Conservation (phyloP, 2,797 vertebrate genomes). For the Danio kyathit region DNA sequence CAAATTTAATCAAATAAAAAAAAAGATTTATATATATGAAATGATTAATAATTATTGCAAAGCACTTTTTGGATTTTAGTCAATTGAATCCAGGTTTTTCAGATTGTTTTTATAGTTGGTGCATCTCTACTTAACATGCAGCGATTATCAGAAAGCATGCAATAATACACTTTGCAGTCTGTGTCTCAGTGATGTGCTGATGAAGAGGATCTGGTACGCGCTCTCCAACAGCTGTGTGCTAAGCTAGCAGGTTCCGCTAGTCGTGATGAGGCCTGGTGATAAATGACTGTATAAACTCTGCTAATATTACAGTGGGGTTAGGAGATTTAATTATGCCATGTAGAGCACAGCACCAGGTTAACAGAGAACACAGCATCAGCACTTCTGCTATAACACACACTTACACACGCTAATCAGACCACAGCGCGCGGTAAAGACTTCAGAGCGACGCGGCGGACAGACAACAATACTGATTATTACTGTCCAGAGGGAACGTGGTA, state of each 20-base stretch:
- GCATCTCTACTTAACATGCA: not conserved
- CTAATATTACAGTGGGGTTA: slow-evolving; percentile 64
- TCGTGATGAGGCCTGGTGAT: slow-evolving; percentile 56
- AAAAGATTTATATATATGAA: too few relatives aligned
- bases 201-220: not conserved
- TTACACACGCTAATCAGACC: slow-evolving; percentile 59
- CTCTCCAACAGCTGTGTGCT: slow-evolving; percentile 46
- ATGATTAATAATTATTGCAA: too few relatives aligned
- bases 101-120: too few relatives aligned
- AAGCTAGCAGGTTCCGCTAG: slow-evolving; percentile 47
- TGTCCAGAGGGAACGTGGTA: slow-evolving; percentile 36
- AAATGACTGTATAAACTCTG: slow-evolving; percentile 61
- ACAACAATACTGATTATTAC: slow-evolving; percentile 28
- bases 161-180: too few relatives aligned
- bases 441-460: slow-evolving; percentile 21
- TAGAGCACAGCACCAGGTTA: slow-evolving; percentile 54
- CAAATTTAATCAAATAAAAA: too few relatives aligned
- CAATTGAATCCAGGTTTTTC: too few relatives aligned
- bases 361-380: slow-evolving; percentile 45
- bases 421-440: slow-evolving; percentile 25
- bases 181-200: not conserved
- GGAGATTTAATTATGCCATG: slow-evolving; percentile 60
- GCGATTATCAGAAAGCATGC: not conserved
- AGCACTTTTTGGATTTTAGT: too few relatives aligned
- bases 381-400: slow-evolving; percentile 36